These are phyloP conservation scores for Redunca redunca DNA, from an alignment of 2,113 vertebrate genomes.

Conservation along the genomic window DNA sequence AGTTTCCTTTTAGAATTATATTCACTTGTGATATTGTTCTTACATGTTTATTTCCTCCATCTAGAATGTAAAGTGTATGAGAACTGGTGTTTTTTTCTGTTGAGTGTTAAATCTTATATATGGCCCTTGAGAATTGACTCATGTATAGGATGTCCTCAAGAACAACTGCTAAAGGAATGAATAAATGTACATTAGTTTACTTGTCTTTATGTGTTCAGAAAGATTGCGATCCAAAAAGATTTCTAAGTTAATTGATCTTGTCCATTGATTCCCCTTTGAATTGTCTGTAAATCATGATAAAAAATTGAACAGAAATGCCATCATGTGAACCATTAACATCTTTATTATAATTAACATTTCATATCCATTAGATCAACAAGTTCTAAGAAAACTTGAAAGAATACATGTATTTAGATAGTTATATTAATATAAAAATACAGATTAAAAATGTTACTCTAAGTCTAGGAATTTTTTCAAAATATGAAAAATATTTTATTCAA, in stretches of 20 bases:
- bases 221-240: neutral
- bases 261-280: neutral
- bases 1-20: neutral
- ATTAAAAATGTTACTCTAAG: neutral
- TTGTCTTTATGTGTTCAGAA: neutral
- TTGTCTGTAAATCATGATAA: neutral
- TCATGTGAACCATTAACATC: neutral
- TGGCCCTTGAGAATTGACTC: neutral
- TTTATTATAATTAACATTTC: neutral
- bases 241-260: neutral
- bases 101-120: neutral
- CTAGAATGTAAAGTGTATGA: neutral
- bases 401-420: neutral
- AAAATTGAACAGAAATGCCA: neutral
- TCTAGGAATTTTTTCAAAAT: neutral
- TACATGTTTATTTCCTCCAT: neutral
- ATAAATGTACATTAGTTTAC: neutral
- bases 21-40: neutral
- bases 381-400: neutral
- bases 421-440: neutral
- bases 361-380: neutral
- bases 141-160: neutral
- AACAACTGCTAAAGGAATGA: neutral
- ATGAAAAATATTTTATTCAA: neutral
- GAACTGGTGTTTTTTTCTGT: neutral